Base-by-base conservation (phyloP, 53 echinoderm and acorn worm genomes). In the Paracentrotus lividus region DNA sequence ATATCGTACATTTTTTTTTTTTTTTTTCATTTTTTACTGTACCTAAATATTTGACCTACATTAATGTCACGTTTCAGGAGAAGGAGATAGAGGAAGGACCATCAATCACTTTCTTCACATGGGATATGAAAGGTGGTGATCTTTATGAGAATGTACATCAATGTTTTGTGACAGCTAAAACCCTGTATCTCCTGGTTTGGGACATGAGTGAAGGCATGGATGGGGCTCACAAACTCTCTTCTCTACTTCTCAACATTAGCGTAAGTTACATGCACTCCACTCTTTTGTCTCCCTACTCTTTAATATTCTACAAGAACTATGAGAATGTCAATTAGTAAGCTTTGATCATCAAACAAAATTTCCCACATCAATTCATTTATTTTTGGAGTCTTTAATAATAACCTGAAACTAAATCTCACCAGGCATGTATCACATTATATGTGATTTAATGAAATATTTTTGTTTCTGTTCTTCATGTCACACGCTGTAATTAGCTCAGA, bases 71-170 rank as follows among this genome's bases (percentile, higher is more conserved):
- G 85, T 29, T 42, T 16, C 34, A 84, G 91, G 85, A 77, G 61
- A 92, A 49, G 44, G 93, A 87, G 58, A 36, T 57, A 27, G 29
- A 81, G 23, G 92, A 92, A 78, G 81, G 92, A 5, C 92, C 92
- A 33, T 88, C 94, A 1, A 66, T 97, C 38, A 64, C 75, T 12
- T 97, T 97, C 93, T 94, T 93, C 16, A 93, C 91, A 5, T 97
- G 97, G 97, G 97, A 97, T 85, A 93, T 97, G 93, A 95, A 96
- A 84, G 97, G 97, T 40, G 95, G 95, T 4, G 95, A 96, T 56
- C 61, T 95, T 51, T 96, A 95, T 91, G 93, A 96, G 75, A 93
- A 86, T 3, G 95, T 96, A 49, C 94, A 95, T 56, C 97, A 96
- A 75, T 96, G 97, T 60, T 96, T 97, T 61, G 45, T 96, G 29